Conservation (phyloP, 2,888 invertebrate species). For the Drosophila trichaetosa region DNA sequence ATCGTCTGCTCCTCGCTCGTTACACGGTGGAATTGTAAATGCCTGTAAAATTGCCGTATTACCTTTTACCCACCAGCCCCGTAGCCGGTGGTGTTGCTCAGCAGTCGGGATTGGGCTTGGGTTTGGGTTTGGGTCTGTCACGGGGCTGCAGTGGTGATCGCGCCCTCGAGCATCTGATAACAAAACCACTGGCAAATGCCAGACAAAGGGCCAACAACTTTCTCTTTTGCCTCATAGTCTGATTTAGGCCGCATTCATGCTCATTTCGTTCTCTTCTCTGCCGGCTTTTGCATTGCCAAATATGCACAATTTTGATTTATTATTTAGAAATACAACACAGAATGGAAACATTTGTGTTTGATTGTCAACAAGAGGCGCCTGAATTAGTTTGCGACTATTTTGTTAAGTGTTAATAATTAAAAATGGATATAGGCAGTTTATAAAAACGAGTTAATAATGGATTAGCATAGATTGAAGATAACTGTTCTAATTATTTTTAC, state of each 20-base stretch:
- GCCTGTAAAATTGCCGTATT: conserved; percentile 68
- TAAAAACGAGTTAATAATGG: neutral
- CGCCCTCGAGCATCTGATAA: conserved; percentile 80
- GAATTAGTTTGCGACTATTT: conserved; percentile 17
- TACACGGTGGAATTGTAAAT: conserved; percentile 77
- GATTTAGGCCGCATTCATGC: conserved; percentile 48
- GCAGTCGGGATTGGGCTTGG: conserved; percentile 24
- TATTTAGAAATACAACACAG: conserved; percentile 15
- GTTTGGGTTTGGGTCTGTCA: conserved; percentile 34
- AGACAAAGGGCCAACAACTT: conserved; percentile 73
- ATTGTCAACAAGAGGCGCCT: conserved; percentile 66
- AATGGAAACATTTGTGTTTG: conserved; percentile 12
- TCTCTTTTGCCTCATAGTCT: conserved; percentile 71
- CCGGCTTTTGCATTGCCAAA: conserved; percentile 57
- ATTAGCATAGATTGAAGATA: neutral
- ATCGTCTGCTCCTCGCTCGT: conserved; percentile 68
- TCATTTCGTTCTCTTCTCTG: conserved; percentile 11
- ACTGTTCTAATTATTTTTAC: neutral
- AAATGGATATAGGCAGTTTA: neutral
- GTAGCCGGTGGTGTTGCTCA: conserved; percentile 28
- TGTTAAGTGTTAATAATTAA: conserved; percentile 1
- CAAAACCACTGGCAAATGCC: conserved; percentile 79
- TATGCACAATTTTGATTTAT: conserved; percentile 71
- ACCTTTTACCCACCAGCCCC: conserved; percentile 11
- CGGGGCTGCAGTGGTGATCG: conserved; percentile 67